Conservation (phyloP, 2,888 invertebrate species). For the Sphinx pinastri region DNA sequence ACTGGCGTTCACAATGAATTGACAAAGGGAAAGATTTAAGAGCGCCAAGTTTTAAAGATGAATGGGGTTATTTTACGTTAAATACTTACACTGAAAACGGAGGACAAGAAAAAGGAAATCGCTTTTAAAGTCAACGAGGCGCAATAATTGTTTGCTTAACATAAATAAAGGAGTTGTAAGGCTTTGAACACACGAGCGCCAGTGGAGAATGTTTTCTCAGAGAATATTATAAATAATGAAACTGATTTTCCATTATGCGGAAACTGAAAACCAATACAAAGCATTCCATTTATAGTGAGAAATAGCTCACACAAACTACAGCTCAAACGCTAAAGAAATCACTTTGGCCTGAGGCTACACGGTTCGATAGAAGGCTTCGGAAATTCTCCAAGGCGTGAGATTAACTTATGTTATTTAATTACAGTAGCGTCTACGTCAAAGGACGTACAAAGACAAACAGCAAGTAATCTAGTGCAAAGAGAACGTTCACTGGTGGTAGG, state of each 20-base stretch:
- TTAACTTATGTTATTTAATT: constrained; percentile 18
- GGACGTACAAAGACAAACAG: not conserved
- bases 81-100: not conserved
- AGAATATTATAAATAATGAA: constrained; percentile 6
- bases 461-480: not conserved
- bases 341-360: constrained; percentile 12
- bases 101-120: not conserved
- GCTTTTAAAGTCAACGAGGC: not conserved
- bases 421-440: not conserved
- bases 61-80: constrained; percentile 10
- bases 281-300: constrained; percentile 20
- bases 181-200: not conserved
- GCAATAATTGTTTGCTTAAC: not conserved
- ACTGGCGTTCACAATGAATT: constrained; percentile 16
- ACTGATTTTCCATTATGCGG: constrained; percentile 2
- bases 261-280: constrained; percentile 22
- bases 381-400: constrained; percentile 5
- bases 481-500: too few species aligned
- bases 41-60: constrained; percentile 19
- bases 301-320: constrained; percentile 15
- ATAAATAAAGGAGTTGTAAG: not conserved
- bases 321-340: constrained; percentile 12
- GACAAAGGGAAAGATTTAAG: constrained; percentile 22
- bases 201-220: not conserved
- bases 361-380: constrained; percentile 1